Conservation (phyloP, 2,113 vertebrate species). For the Cervus canadensis region DNA sequence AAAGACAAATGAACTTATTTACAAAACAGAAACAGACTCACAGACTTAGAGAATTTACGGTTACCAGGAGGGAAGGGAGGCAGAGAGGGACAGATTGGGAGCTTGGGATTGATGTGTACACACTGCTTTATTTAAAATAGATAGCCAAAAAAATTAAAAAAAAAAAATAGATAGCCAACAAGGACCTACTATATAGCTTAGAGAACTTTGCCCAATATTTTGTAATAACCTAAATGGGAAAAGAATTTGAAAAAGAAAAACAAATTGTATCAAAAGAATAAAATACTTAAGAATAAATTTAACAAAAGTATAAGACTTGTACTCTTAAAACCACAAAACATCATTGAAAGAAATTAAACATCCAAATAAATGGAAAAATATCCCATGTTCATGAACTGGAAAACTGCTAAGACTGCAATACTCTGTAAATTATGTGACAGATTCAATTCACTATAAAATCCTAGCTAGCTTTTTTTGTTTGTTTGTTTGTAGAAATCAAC, state of each 20-base stretch:
- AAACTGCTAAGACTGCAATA: neutral
- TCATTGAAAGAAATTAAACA: neutral
- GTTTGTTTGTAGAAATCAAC: neutral
- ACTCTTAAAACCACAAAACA: neutral
- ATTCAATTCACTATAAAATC: conserved; percentile 4
- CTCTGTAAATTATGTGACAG: neutral
- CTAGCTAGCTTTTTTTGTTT: neutral
- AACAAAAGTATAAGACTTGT: neutral
- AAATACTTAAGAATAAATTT: neutral
- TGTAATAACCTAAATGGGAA: neutral
- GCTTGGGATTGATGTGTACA: neutral
- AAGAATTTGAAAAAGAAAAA: neutral
- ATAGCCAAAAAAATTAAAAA: neutral
- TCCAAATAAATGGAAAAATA: conserved; percentile 1
- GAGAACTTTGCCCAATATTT: neutral
- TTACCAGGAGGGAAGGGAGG: neutral
- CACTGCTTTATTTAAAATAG: neutral
- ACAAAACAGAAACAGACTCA: neutral
- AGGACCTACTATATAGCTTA: neutral
- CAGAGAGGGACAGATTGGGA: neutral
- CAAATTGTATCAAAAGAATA: neutral
- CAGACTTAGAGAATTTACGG: neutral
- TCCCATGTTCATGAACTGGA: neutral
- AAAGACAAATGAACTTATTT: neutral
- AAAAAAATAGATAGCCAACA: neutral